Percentiles rank a stretch among this genome's conserved stretches.
These are phyloP conservation scores for Tortrix viridana DNA, from an alignment of 2,888 invertebrate genomes.

Conservation along the genomic window DNA sequence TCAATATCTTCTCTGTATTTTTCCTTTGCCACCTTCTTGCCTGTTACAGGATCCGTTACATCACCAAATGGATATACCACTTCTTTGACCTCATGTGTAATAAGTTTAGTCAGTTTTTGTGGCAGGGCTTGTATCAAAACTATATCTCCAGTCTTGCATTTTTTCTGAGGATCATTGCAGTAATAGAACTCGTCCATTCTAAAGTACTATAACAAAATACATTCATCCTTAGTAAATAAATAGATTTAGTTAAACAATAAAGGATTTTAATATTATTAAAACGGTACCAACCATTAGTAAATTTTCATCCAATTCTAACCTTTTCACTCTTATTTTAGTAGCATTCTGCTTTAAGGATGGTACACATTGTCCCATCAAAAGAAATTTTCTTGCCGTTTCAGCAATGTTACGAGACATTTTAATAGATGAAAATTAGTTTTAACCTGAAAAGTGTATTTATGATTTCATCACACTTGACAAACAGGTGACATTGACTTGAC, in stretches of 20 bases:
- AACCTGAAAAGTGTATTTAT: too few species aligned
- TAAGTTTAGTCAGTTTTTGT: slow-evolving; percentile 88
- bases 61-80: slow-evolving; percentile 93
- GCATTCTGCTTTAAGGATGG: slow-evolving; percentile 91
- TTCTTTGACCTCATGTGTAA: slow-evolving; percentile 91
- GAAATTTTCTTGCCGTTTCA: slow-evolving; percentile 76
- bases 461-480: background rate
- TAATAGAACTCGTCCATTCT: slow-evolving; percentile 88
- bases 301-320: slow-evolving; percentile 89
- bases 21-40: slow-evolving; percentile 89
- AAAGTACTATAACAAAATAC: slow-evolving; percentile 87
- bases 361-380: slow-evolving; percentile 91
- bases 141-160: slow-evolving; percentile 92
- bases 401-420: slow-evolving; percentile 70
- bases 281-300: slow-evolving; percentile 88
- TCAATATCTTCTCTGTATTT: slow-evolving; percentile 91
- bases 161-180: slow-evolving; percentile 90
- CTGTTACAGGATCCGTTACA: slow-evolving; percentile 93
- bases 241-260: slow-evolving; percentile 36
- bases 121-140: slow-evolving; percentile 91
- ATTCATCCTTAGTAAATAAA: background rate
- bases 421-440: background rate
- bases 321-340: slow-evolving; percentile 90
- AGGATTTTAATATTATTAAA: background rate
- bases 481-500: background rate